Evolutionary conservation across 2,797 vertebrate species (phyloP).

Genomic region (Catostomus latipinnis): DNA sequence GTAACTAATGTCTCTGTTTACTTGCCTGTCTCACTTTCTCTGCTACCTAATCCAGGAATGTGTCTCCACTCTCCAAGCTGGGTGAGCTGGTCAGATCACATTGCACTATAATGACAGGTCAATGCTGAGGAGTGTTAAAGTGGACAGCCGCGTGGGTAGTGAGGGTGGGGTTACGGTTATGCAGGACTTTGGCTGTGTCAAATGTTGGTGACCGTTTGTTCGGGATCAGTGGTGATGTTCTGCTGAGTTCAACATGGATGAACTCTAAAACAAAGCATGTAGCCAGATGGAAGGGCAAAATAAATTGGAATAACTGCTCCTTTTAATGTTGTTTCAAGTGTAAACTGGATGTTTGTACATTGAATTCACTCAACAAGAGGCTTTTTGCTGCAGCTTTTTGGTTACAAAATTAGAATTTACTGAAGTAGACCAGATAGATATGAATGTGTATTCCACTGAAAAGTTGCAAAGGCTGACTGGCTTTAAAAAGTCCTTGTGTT

Average conservation of each 20-base stretch:
- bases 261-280: conserved; percentile 23
- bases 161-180: not conserved
- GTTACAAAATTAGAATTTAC: too few species aligned
- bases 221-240: conserved; percentile 19
- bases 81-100: conserved; percentile 13
- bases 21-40: conserved; percentile 27
- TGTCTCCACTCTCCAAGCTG: not conserved
- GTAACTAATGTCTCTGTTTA: conserved; percentile 43
- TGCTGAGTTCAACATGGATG: conserved; percentile 19
- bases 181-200: conserved; percentile 7
- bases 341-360: not conserved
- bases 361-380: too few species aligned
- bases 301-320: conserved; percentile 4
- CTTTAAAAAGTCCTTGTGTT: too few species aligned
- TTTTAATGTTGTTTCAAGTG: conserved; percentile 33
- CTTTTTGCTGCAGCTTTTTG: too few species aligned
- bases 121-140: conserved; percentile 19
- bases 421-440: too few species aligned
- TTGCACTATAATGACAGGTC: conserved; percentile 41
- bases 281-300: conserved; percentile 25
- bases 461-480: too few species aligned
- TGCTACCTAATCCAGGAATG: conserved; percentile 37
- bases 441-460: too few species aligned
- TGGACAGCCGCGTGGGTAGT: not conserved
- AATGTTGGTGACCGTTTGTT: conserved; percentile 15